Conservation (phyloP, 1,140 invertebrate species). For the Cotesia vestalis region DNA sequence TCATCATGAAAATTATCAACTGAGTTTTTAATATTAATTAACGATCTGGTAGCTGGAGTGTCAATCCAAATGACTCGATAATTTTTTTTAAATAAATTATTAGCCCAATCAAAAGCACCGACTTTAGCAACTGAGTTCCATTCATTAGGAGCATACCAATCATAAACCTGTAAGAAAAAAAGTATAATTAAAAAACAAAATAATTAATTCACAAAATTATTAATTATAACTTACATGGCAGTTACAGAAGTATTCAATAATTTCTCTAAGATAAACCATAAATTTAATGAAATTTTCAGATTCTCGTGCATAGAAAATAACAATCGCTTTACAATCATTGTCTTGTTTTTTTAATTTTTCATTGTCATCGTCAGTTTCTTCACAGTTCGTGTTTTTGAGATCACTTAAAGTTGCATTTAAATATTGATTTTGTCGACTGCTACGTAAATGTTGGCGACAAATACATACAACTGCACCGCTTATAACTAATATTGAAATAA, state of each 20-base stretch:
- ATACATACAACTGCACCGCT: slow-evolving; percentile 16
- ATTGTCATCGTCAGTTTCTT: slow-evolving; percentile 37
- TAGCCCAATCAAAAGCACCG: slow-evolving; percentile 51
- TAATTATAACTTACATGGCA: slow-evolving; percentile 45
- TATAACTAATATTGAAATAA: slow-evolving; percentile 33
- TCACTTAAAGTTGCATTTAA: slow-evolving; percentile 31
- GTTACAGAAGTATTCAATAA: slow-evolving; percentile 40
- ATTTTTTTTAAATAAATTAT: slow-evolving; percentile 43
- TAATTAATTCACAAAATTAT: slow-evolving; percentile 12
- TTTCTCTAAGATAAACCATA: slow-evolving; percentile 49
- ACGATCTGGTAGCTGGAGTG: slow-evolving; percentile 41
- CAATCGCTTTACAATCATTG: slow-evolving; percentile 39
- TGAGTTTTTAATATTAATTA: slow-evolving; percentile 35
- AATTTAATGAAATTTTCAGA: slow-evolving; percentile 48
- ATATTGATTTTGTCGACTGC: background rate
- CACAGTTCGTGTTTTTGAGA: slow-evolving; percentile 22
- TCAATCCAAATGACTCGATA: slow-evolving; percentile 52
- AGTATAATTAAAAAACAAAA: background rate
- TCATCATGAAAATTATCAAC: slow-evolving; percentile 33
- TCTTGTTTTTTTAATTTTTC: background rate
- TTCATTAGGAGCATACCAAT: slow-evolving; percentile 49
- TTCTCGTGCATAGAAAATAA: slow-evolving; percentile 49
- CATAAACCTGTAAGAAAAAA: slow-evolving; percentile 42
- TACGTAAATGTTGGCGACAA: slow-evolving; percentile 23
- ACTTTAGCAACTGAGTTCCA: slow-evolving; percentile 51